phyloP scores from a whole-genome alignment of 1,140 invertebrate genomes.

The Drusus annulatus region DNA sequence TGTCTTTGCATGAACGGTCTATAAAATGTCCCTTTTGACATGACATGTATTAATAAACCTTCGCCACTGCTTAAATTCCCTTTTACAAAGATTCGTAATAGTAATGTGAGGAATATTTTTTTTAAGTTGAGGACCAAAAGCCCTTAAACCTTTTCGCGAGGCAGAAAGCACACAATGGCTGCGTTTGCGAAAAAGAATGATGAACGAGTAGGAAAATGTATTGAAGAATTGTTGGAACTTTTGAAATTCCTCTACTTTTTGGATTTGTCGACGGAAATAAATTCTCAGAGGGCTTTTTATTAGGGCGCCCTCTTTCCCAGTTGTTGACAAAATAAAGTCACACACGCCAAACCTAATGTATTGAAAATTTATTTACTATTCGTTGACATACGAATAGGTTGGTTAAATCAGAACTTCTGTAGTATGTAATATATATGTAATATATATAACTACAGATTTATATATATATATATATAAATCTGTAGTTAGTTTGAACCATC shows the following conservation, averaged over 20 bases:
- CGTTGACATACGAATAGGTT: too few species aligned
- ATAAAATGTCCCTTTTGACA: too few species aligned
- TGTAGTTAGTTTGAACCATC: too few species aligned
- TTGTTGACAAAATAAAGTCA: slow-evolving; percentile 58
- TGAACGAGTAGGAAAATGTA: slow-evolving; percentile 35
- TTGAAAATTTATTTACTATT: slow-evolving; percentile 56
- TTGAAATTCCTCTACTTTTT: slow-evolving; percentile 30
- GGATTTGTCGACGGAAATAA: slow-evolving; percentile 11
- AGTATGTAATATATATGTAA: too few species aligned
- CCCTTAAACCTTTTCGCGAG: slow-evolving; percentile 12
- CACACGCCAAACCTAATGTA: slow-evolving; percentile 53
- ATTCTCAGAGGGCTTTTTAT: slow-evolving; percentile 33
- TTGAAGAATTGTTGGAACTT: slow-evolving; percentile 37
- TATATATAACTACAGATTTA: too few species aligned
- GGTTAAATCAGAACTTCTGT: too few species aligned
- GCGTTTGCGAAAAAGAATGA: slow-evolving; percentile 36
- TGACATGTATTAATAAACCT: too few species aligned
- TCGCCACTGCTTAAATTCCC: background rate
- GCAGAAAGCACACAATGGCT: slow-evolving; percentile 34
- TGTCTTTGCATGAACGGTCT: too few species aligned
- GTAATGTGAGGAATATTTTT: slow-evolving; percentile 32
- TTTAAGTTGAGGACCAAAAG: slow-evolving; percentile 15
- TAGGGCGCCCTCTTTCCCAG: slow-evolving; percentile 25
- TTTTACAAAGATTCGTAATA: slow-evolving; percentile 10
- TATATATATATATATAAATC: too few species aligned